Evolutionary conservation across 2,113 vertebrate species (phyloP), one percentile per base, ranked within the genome.

Genomic region (Dascyllus trimaculatus): DNA sequence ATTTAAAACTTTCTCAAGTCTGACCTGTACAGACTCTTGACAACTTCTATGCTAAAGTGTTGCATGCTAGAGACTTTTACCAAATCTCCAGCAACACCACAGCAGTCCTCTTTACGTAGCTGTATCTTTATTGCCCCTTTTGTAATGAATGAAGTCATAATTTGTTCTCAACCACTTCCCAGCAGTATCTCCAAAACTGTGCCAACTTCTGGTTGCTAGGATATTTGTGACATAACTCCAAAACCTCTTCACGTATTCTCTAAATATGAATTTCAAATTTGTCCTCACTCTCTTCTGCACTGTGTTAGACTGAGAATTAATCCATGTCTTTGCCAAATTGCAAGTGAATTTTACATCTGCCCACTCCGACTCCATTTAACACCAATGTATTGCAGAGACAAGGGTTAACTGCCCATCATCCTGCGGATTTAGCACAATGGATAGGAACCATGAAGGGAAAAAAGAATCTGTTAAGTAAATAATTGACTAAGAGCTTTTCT

Each of bases 341-440:
- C 63, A 65, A 62, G 35, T 43, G 53, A 80, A 71, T 85, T n/a
- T 85, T 71, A 75, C 67, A 58, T 80, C 54, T 49, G 2, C 58
- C 70, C 59, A 48, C 85, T 79, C 38, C 38, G 38, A 24, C 54
- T 72, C 29, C 15, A 46, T 84, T 83, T 62, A 80, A 64, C 71
- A 54, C 35, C 15, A 32, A 19, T 3, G 54, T 60, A 57, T 45
- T 45, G 72, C 49, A 49, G 80, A 62, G 14, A 51, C 57, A 24
- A 71, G 70, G 80, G 78, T 85, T 87, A 87, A 87, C 69, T 21
- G 82, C 63, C 15, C 32, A 45, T 70, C 73, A 57, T 74, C 69
- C 56, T 65, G 80, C 25, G 8, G 70, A 59, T 65, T 70, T 62
- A 57, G 35, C 24, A 1, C 43, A n/a, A n/a, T 52, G 59, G 43